phyloP scores from a whole-genome alignment of 2,113 vertebrate species.

The Conger conger region DNA sequence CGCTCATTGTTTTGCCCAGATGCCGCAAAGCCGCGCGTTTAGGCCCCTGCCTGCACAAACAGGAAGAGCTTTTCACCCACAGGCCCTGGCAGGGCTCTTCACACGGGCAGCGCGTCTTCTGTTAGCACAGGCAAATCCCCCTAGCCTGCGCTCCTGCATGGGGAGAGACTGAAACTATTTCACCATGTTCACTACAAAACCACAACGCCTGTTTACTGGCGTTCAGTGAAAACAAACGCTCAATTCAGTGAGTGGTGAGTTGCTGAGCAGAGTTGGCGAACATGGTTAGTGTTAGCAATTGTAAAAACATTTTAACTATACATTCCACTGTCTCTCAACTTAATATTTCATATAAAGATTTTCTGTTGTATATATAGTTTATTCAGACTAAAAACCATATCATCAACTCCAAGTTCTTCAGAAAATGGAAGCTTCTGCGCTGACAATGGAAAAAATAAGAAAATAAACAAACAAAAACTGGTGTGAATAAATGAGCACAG shows the following conservation, averaged over 20 bases:
- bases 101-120: neutral
- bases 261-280: neutral
- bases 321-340: too few species aligned
- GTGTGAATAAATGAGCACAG: too few species aligned
- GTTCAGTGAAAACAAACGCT: neutral
- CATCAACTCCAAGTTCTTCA: too few species aligned
- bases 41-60: conserved; percentile 25
- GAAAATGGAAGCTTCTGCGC: too few species aligned
- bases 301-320: neutral
- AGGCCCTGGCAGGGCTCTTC: neutral
- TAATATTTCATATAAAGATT: too few species aligned
- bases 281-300: neutral
- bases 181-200: neutral
- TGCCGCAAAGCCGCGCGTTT: conserved; percentile 30
- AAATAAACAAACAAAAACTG: too few species aligned
- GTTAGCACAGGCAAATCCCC: neutral
- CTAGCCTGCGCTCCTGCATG: neutral
- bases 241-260: neutral
- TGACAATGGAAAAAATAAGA: too few species aligned
- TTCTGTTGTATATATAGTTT: too few species aligned
- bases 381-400: too few species aligned
- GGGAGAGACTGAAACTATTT: neutral
- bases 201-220: neutral
- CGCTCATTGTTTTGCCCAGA: conserved; percentile 43
- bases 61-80: conserved; percentile 24